Base-by-base conservation (phyloP, 2,113 vertebrate genomes). In the Lasiurus borealis region DNA sequence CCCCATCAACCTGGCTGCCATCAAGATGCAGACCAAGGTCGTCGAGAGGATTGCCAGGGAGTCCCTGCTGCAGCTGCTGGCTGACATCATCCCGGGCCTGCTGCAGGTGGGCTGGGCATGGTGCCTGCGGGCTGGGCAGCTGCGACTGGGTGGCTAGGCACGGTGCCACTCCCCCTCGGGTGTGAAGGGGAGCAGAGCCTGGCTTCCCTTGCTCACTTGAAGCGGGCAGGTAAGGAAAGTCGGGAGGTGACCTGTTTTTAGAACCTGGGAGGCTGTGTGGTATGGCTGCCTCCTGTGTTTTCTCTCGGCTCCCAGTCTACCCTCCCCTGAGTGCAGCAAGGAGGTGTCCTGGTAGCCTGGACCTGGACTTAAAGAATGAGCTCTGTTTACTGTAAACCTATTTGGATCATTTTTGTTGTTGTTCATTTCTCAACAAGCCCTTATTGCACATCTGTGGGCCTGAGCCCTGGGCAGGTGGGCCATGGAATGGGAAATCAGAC, bases 1-100 rank as follows among this genome's bases (percentile, higher is more conserved):
- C 97, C 99, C 99, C 97, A 99, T 99, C 98, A 99, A 99, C 95
- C 98, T 99, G 83, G 99, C 99, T 4, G 99, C 99, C 97, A 99
- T 99, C 98, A 99, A 99, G 98, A 99, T 99, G 99, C 99, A 99
- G 97, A 99, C 99, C 0, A 99, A 99, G 97, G 99, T 99, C 82
- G 99, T 99, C 0, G 99, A 99, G 98, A 99, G 99, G 98, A 99
- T 99, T 72, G 96, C 99, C 96, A 99, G 99, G 98, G 99, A 99
- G 82, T 99, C 99, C 0, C 97, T 99, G 91, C 98, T 99, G 94
- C 99, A 99, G 97, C 99, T 99, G 89, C 99, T 99, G 48, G 98
- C 99, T 0, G 99, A 99, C 98, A 99, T 99, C 96, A 99, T 99
- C 97, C 99, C 99, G 0, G 99, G 99, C 48, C 98, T 99, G 86